Evolutionary conservation across 2,888 invertebrate species (phyloP), one percentile per base, ranked within the genome.

Genomic region (Norana najaformis): DNA sequence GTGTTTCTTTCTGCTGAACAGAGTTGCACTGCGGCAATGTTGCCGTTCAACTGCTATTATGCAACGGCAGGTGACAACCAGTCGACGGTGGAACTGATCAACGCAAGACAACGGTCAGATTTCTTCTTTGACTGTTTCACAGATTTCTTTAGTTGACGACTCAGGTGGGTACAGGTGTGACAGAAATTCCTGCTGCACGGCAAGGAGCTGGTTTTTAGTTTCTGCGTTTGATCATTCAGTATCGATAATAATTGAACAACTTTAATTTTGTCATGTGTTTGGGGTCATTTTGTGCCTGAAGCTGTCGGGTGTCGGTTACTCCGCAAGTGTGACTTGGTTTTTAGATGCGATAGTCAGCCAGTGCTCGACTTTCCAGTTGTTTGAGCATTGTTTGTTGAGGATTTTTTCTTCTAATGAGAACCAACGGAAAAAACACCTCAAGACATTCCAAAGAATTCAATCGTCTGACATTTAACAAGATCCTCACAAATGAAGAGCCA

Each of bases 31-130:
- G 69, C 69, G 1, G n/a, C 69, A 3, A n/a, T 69, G 5, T 11
- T 69, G 69, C 69, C 69, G 11, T 69, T 69, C 69, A 69, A 69
- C 69, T 69, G 69, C n/a, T 69, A 69, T n/a, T 69, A 69, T 69
- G 30, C 69, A 69, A 69, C 69, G n/a, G n/a, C 30, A 11, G 69
- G 69, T n/a, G 69, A 69, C n/a, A 30, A 69, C n/a, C 69, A 69
- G 69, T 11, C 69, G 13, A 69, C 69, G 0, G 69, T 69, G 5
- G 69, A 69, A 69, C 69, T 69, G n/a, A 69, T 69, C 69, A 69
- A 69, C 69, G 69, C 69, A n/a, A 69, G 69, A 16, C 69, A 69
- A 69, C 69, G 69, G 69, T 69, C 1, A 23, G 47, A 23, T 23
- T 5, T 23, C 47, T 20, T 23, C 13, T 1, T 4, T 47, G 16